Evolutionary conservation across 2,797 vertebrate genomes (phyloP), one percentile per base, ranked within the genome.

Genomic region (Synaphobranchus kaupii): DNA sequence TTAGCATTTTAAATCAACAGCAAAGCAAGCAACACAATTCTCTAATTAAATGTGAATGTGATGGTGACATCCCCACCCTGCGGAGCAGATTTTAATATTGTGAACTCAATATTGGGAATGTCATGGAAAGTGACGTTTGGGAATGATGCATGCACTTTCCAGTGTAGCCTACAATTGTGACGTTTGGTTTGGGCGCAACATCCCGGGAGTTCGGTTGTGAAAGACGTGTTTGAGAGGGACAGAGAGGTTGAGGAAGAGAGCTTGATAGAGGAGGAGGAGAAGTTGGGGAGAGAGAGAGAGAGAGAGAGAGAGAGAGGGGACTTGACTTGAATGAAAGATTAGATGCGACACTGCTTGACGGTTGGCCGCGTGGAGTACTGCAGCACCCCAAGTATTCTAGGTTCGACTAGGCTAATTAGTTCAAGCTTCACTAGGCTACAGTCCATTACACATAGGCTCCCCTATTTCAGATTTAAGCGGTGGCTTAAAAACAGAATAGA

Each of bases 311-410:
- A 17, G 39, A 54, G 63, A n/a, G 60, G 47, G 48, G 31, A 76
- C 81, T n/a, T 84, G 86, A 63, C 68, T 71, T 87, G 52, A 82
- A 73, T 76, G 63, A 50, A 80, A 80, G 47, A 80, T 80, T 44
- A 80, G 76, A 80, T 80, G 17, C 66, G 60, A 76, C 86, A 83
- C 63, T 83, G 12, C 66, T 87, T 68, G 81, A 54, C 80, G 20
- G 52, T 73, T 6, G 81, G 52, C 68, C 86, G 83, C 56, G 86
- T 44, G 63, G 81, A 68, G 81, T 73, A 54, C 82, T 87, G 81
- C 86, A 84, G 81, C 56, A 15, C 34, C 83, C 34, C 50, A 28
- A 63, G 48, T 44, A 73, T 84, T 56, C 82, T 44, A 31, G 48
- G 48, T 76, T 84, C 52, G 52, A 50, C n/a, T 60, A 39, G 52